Conservation (phyloP, 2,888 invertebrate species). For the Drosophila birchii region DNA sequence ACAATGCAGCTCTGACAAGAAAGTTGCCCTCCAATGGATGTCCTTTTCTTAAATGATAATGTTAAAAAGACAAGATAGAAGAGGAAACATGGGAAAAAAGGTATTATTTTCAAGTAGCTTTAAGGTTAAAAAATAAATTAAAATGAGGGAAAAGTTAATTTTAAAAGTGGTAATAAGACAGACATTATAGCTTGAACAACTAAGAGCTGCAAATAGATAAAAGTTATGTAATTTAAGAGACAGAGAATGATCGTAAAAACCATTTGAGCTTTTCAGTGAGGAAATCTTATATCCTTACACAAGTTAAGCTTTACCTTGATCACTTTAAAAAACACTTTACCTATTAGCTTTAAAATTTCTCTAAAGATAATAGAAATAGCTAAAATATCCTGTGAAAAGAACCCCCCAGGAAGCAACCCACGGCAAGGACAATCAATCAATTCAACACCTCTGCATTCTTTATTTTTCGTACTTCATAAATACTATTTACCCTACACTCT, state of each 20-base stretch:
- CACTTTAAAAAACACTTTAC: background rate
- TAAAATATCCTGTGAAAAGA: too few relatives aligned
- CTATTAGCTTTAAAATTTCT: background rate
- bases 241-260: background rate
- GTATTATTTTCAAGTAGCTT: background rate
- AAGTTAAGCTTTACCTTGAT: too few relatives aligned
- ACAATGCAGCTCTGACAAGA: slow-evolving; percentile 57
- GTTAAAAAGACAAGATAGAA: background rate
- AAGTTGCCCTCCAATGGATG: slow-evolving; percentile 32
- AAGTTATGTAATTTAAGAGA: background rate
- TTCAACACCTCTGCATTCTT: slow-evolving; percentile 7
- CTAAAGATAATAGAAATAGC: background rate
- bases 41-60: slow-evolving; percentile 18
- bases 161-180: background rate
- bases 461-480: slow-evolving; percentile 22
- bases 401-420: background rate
- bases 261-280: background rate
- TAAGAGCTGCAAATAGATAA: background rate
- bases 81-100: background rate
- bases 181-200: background rate
- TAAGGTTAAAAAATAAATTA: background rate
- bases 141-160: background rate
- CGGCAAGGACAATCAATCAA: slow-evolving; percentile 17
- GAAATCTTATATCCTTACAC: background rate
- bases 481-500: background rate